Base-by-base conservation (phyloP, 2,888 invertebrate species). In the Drosophila mettleri region DNA sequence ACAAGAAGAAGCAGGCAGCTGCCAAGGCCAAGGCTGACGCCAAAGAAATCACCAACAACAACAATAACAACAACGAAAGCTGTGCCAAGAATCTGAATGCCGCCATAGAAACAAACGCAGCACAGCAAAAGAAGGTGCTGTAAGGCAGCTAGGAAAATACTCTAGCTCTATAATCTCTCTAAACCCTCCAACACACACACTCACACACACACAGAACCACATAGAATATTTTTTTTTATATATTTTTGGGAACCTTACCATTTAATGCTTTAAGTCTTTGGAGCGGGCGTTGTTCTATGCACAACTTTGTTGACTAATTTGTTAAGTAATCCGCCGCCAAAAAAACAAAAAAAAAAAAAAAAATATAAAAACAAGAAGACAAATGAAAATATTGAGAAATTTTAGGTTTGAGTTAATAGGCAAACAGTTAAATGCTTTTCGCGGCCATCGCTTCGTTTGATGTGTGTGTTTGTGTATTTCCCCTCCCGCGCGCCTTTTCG, bases 1-100 rank as follows among this genome's bases (percentile, higher is more conserved):
- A 97, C 91, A 89, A 90, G 69, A 86, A 88, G 78, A 85, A 88
- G 54, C 86, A 86, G 45, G 93, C 93, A 1, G 71, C 82, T 12
- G 79, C 86, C 39, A 80, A 86, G 69, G 82, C 61, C 53, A 75
- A 74, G 80, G 74, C 82, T 12, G 72, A 76, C 18, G 43, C 43
- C 24, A 71, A 79, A 62, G 79, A 58, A 24, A 36, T 22, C 18
- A 41, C 24, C 38, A 57, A 85, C 4, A 89, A 90, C 39, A 91
- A 91, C 48, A 90, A 85, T 2, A 89, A 90, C 43, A 91, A 91
- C 51, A 90, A 90, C 51, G 86, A 90, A 27, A 78, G 79, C 45
- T 80, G 80, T 64, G 80, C 78, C 62, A 88, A 86, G 73, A 78
- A 90, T 70, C 75, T 85, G 31, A 90, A 91, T 64, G 78, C 69